Percentiles rank a stretch among this genome's conserved stretches.
These are phyloP conservation scores for Plumapathes pennacea DNA, from an alignment of 92 coral and sea anemone species.

Conservation along the genomic window DNA sequence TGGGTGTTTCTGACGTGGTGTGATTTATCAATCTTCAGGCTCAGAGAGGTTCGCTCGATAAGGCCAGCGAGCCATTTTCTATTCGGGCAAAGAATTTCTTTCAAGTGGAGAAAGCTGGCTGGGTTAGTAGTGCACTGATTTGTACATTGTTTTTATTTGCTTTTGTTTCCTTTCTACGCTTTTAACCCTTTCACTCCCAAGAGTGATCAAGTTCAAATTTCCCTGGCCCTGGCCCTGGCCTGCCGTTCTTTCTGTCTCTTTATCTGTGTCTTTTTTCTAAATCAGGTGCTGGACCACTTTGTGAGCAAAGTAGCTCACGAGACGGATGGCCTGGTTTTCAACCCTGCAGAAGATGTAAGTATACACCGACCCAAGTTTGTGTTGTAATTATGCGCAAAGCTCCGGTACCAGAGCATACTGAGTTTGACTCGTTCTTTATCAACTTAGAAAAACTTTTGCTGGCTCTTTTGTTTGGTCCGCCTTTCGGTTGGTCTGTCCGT, in stretches of 20 bases:
- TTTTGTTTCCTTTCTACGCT: background rate
- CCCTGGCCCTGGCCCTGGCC: too few species aligned
- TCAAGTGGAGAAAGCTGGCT: conserved; percentile 81
- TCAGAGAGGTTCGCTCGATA: conserved; percentile 72
- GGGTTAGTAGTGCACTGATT: conserved; percentile 58
- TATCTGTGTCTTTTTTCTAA: background rate
- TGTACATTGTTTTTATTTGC: background rate
- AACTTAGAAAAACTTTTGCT: too few species aligned
- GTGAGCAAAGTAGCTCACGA: conserved; percentile 85
- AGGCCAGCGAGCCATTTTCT: conserved; percentile 91
- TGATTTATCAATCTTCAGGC: conserved; percentile 7
- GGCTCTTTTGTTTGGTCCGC: too few species aligned
- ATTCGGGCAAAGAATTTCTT: conserved; percentile 92
- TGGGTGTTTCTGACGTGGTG: background rate
- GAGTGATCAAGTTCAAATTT: too few species aligned
- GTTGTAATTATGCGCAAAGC: too few species aligned
- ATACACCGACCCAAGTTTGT: too few species aligned
- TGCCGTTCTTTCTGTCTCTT: background rate
- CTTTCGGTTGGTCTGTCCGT: too few species aligned
- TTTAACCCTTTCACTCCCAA: too few species aligned
- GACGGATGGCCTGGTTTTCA: conserved; percentile 93
- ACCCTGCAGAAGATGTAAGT: conserved; percentile 87
- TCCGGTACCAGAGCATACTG: too few species aligned
- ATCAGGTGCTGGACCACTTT: conserved; percentile 81
- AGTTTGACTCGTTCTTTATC: too few species aligned